Evolutionary conservation across 1,140 invertebrate species (phyloP), one percentile per base, ranked within the genome.

Genomic region (Sipha flava): DNA sequence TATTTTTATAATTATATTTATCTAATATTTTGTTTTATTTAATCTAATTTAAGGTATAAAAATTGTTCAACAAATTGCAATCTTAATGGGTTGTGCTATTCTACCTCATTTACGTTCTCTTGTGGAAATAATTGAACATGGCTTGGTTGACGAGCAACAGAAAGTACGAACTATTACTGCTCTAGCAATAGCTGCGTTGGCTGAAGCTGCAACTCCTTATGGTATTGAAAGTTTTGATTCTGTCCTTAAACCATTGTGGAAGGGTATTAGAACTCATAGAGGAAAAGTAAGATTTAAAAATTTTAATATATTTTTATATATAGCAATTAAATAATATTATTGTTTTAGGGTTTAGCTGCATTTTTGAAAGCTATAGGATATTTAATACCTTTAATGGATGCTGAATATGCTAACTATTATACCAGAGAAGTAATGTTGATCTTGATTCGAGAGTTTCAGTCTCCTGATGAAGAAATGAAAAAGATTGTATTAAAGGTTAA

Each of bases 401-500:
- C 98, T 72, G 98, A 99, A 87, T 99, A 99, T 85, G 98, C 98
- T 2, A 99, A 98, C 86, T 99, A 99, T 86, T 99, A 99, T 85
- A 99, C 98, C 18, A 90, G 96, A 82, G 98, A 99, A 92, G 98
- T 99, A 83, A 99, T 99, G 98, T 89, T 99, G 84, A 99, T 99
- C 86, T 88, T 99, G 9, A 99, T 99, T 84, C 90, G 98, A 86
- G 98, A 99, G 87, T 99, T 99, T 86, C 96, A 98, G 86, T 99
- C 97, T 62, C 98, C 98, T 3, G 98, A 99, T 87, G 98, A 99
- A 87, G 98, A 99, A 90, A 99, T 99, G 98, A 99, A 99, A 85
- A 99, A 99, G 85, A 99, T 99, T 88, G 98, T 99, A 1, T 88
- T 99, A 49, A 99, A 99, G 88, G 94, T 93, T 85, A 84, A 83